Conservation (phyloP, 2,888 invertebrate species). For the Charanyca ferruginea region DNA sequence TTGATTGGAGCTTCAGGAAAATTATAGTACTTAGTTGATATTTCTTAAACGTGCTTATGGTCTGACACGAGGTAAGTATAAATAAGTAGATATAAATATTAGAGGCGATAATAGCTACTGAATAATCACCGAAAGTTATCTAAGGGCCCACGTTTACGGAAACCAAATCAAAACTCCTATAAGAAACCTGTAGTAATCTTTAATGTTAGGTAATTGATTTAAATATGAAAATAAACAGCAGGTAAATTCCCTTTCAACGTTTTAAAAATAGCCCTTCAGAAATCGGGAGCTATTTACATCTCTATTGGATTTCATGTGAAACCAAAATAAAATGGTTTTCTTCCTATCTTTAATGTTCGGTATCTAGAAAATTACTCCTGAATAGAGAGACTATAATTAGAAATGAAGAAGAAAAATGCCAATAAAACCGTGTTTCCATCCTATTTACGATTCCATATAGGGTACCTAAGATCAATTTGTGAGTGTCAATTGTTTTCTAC, state of each 20-base stretch:
- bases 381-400: slow-evolving; percentile 44
- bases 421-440: neutral
- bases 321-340: neutral
- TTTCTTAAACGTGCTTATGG: too few relatives aligned
- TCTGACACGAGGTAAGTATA: too few relatives aligned
- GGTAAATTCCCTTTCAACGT: neutral
- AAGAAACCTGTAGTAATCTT: neutral
- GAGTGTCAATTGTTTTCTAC: slow-evolving; percentile 42
- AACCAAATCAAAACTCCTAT: neutral
- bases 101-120: too few relatives aligned
- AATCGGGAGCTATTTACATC: neutral
- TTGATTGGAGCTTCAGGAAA: neutral
- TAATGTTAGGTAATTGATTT: neutral
- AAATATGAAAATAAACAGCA: neutral
- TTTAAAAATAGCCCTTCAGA: neutral
- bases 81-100: too few relatives aligned
- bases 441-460: slow-evolving; percentile 32
- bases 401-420: slow-evolving; percentile 22
- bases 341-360: slow-evolving; percentile 12
- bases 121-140: too few relatives aligned
- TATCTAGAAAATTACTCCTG: slow-evolving; percentile 21
- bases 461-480: slow-evolving; percentile 35
- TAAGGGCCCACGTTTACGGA: too few relatives aligned
- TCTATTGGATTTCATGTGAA: neutral
- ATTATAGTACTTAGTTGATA: too few relatives aligned